Conservation (phyloP, 2,888 invertebrate species). For the Heliconius erato region DNA sequence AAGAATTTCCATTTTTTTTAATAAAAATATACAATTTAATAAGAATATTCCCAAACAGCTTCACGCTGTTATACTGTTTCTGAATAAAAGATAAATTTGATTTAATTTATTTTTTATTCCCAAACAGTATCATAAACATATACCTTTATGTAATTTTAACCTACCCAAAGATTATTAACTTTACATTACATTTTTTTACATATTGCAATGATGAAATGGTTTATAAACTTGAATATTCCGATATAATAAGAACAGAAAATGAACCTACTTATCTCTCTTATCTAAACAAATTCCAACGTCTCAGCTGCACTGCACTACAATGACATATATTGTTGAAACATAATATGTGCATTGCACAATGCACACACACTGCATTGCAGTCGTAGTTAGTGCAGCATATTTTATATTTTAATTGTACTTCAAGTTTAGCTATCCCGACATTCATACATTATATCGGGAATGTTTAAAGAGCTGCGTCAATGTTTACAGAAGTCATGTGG, state of each 20-base stretch:
- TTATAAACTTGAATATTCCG: too few species aligned
- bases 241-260: not conserved
- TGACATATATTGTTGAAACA: conserved; percentile 1
- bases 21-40: too few species aligned
- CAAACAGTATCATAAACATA: too few species aligned
- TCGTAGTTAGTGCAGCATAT: conserved; percentile 1
- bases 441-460: not conserved
- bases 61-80: too few species aligned
- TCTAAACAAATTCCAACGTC: not conserved
- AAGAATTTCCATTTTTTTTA: too few species aligned
- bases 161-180: too few species aligned
- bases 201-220: too few species aligned
- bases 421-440: conserved; percentile 2
- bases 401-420: conserved; percentile 28
- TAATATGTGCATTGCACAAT: not conserved
- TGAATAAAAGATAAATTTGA: too few species aligned
- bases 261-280: not conserved
- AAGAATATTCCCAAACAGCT: too few species aligned
- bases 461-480: not conserved
- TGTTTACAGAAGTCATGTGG: not conserved
- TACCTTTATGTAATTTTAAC: too few species aligned
- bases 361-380: conserved; percentile 24
- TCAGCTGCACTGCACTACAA: conserved; percentile 1
- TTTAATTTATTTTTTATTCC: too few species aligned
- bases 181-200: too few species aligned